Base-by-base conservation (phyloP, 2,797 vertebrate species). In the Urophycis tenuis region DNA sequence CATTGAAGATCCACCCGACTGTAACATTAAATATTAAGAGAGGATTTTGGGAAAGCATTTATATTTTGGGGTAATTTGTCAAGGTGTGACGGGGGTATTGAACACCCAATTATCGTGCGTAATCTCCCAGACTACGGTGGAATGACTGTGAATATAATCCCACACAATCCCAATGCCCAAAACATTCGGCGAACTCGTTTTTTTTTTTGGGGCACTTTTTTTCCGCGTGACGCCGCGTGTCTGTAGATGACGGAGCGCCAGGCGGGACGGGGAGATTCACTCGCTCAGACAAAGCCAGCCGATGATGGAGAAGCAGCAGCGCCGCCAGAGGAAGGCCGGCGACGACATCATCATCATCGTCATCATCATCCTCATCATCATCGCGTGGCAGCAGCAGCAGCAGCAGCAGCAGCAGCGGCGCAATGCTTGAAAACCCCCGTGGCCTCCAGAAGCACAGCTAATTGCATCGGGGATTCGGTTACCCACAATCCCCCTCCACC, bases 391-490 rank as follows among this genome's bases (percentile, higher is more conserved):
- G 34, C 34, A 8, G 34, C 34, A 8, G 34, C 34, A 85, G 11
- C 36, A 12, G 12, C 36, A 11, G 36, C 36, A 11, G 36, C 36
- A 10, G 36, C 36, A 10, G 36, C 36, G 11, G 36, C 36, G 12
- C 36, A 7, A 39, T n/a, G n/a, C n/a, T n/a, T 14, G 15, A 45
- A 14, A 3, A 25, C 67, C 91, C 91, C 90, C 87, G 83, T 70
- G 88, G 91, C 91, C 90, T 90, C 90, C 90, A 87, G 93, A 93
- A 93, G 87, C 86, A 88, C 87, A 81, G 81, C 88, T 93, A 93
- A 93, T 93, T 91, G 92, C 93, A 91, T 91, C 78, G 91, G 92
- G 93, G 92, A 92, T 93, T 93, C 90, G 88, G 87, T 91, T 89
- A 89, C 90, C 88, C 91, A 91, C 49, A 53, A 22, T 22, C 19